Percentiles rank a stretch among this genome's conserved stretches.
Conservation (phyloP, 2,797 vertebrate species). For the Oreochromis grahami region DNA sequence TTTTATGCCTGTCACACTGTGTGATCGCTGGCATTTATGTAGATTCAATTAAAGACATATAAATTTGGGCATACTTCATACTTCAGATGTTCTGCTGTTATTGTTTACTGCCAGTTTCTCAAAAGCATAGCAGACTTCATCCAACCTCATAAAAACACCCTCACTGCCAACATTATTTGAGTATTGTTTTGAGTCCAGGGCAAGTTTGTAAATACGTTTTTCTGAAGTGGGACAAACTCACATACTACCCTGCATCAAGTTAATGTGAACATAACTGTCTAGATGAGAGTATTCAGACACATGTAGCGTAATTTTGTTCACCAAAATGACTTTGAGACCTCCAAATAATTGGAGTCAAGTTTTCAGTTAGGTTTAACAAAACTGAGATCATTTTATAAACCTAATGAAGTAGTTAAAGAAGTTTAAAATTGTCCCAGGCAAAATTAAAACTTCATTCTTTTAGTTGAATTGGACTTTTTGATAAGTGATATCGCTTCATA, state of each 20-base stretch:
- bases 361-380: background rate
- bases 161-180: background rate
- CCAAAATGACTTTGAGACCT: background rate
- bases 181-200: background rate
- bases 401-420: background rate
- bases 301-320: background rate
- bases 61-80: background rate
- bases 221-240: background rate
- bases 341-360: background rate
- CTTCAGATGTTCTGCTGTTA: background rate
- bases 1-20: background rate
- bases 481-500: background rate
- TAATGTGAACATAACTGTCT: background rate
- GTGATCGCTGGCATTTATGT: background rate
- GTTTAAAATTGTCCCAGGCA: background rate
- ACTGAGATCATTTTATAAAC: background rate
- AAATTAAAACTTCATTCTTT: background rate
- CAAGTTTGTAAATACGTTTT: background rate
- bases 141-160: background rate
- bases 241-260: rapidly evolving
- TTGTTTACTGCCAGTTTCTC: background rate
- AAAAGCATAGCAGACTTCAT: background rate
- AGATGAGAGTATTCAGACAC: background rate
- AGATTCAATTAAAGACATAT: background rate
- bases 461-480: background rate